phyloP scores from a whole-genome alignment of 2,797 vertebrate genomes.

The Manis javanica region DNA sequence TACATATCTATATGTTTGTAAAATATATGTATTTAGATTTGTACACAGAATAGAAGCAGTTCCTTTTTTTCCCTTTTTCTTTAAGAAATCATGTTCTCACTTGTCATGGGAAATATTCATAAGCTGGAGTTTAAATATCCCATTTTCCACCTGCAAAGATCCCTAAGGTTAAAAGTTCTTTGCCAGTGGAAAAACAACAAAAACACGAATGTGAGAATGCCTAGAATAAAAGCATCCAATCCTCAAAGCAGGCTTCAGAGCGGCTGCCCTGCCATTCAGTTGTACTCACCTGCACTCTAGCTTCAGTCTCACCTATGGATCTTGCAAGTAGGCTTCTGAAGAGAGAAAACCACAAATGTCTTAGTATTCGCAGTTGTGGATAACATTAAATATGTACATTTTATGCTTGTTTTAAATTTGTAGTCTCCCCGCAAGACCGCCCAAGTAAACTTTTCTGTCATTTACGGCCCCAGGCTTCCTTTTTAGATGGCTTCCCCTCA shows the following conservation, averaged over 20 bases:
- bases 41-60: not conserved
- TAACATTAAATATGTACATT: not conserved
- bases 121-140: not conserved
- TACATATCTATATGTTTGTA: not conserved
- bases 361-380: not conserved
- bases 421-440: not conserved
- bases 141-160: not conserved
- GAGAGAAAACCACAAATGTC: slow-evolving; percentile 36
- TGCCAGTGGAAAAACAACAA: not conserved
- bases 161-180: not conserved
- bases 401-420: not conserved
- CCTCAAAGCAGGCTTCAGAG: not conserved
- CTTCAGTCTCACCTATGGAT: slow-evolving; percentile 83
- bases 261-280: not conserved
- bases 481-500: not conserved
- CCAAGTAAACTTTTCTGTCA: not conserved
- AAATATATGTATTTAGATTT: not conserved
- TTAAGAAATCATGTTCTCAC: not conserved
- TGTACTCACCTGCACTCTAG: slow-evolving; percentile 86
- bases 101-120: not conserved
- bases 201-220: not conserved
- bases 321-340: slow-evolving; percentile 85
- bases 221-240: not conserved
- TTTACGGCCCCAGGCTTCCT: not conserved
- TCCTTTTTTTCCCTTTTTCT: not conserved